Base-by-base conservation (phyloP, 2,113 vertebrate genomes). In the Istiophorus platypterus region DNA sequence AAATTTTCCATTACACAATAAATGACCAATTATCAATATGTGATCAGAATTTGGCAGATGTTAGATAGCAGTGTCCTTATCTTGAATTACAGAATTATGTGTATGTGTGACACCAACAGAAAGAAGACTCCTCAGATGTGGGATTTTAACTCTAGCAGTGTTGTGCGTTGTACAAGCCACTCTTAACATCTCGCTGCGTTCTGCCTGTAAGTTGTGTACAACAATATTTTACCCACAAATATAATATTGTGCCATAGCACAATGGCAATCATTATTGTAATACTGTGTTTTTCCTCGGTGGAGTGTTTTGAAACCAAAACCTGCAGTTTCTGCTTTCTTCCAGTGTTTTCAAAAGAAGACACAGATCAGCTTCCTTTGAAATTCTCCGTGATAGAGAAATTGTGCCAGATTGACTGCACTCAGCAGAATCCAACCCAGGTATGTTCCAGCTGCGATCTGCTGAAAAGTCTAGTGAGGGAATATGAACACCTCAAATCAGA, bases 191-290 rank as follows among this genome's bases (percentile, higher is more conserved):
- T 79, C 88, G 22, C 66, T 91, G 20, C 34, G 27, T 9, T 42
- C 87, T 52, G 26, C 57, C n/a, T 51, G 90, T 90, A 81, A 91
- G 88, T 90, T 76, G 5, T 27, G 31, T 18, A 20, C n/a, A 61
- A 31, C 22, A 9, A 2, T 14, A 18, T 64, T 64, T 72, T 14
- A 65, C 2, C 49, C n/a, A 24, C 17, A 62, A 61, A 76, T 10
- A 57, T n/a, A 54, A 41, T 5, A 54, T 1, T 1, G 17, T 31
- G 26, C 15, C 7, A 24, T 15, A 9, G 12, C 51, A 45, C 47
- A 57, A 10, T n/a, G 0, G 0, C 20, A 45, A 11, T 37, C 39
- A 45, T 7, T 37, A 13, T 1, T 29, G 31, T 34, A 17, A 24
- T 26, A 37, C 31, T 22, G 18, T 62, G 3, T 45, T 14, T 65